phyloP scores from a whole-genome alignment of 1,140 invertebrate genomes.

The Cepaea nemoralis region DNA sequence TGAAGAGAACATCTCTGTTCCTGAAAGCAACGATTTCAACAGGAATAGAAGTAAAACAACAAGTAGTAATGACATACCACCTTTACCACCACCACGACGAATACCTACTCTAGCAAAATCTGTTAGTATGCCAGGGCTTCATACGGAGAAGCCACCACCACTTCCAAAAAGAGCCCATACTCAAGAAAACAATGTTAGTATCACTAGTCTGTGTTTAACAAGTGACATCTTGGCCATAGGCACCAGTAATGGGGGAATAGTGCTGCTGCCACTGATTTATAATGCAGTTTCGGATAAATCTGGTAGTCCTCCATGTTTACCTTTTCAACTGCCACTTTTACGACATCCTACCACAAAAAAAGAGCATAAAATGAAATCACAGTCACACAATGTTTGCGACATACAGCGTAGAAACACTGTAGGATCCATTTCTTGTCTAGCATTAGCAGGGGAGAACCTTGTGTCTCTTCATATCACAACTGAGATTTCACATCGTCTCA shows the following conservation, averaged over 20 bases:
- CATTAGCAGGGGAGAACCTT: not conserved
- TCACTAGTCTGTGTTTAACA: conserved; percentile 7
- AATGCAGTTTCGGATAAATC: not conserved
- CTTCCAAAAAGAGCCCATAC: not conserved
- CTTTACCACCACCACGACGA: not conserved
- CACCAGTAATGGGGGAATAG: conserved; percentile 5
- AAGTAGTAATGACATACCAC: not conserved
- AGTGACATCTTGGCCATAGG: conserved; percentile 1
- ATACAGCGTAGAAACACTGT: too few relatives aligned
- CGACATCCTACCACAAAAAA: conserved; percentile 22
- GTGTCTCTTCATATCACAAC: not conserved
- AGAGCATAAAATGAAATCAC: not conserved
- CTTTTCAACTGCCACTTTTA: not conserved
- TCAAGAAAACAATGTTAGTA: not conserved
- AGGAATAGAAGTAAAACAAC: not conserved
- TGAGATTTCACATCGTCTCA: not conserved
- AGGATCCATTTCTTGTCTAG: not conserved
- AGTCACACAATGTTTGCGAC: not conserved
- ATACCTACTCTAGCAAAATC: not conserved
- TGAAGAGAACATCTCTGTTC: not conserved
- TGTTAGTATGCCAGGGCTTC: not conserved
- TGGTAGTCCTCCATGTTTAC: too few relatives aligned
- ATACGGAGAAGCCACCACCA: not conserved
- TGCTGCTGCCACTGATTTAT: not conserved
- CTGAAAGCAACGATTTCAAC: not conserved